Evolutionary conservation across 2,797 vertebrate species (phyloP).

Genomic region (Artibeus jamaicensis): DNA sequence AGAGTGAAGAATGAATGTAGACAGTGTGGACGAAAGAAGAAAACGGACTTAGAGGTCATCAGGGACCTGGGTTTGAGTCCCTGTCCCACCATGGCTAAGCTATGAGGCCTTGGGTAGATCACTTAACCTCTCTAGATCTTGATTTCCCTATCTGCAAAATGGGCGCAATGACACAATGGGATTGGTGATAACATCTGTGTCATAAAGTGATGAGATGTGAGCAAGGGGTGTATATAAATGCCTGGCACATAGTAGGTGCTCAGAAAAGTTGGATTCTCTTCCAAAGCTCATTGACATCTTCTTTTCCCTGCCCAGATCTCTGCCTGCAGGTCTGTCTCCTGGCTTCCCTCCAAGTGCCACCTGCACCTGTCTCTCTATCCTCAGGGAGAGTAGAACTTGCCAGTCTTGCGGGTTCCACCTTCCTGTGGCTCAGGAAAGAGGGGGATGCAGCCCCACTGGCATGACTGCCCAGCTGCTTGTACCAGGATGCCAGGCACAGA

Average conservation of each 20-base stretch:
- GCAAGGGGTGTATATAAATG: not conserved
- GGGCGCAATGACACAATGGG: not conserved
- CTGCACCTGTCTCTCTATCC: not conserved
- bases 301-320: not conserved
- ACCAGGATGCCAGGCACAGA: not conserved
- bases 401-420: not conserved
- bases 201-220: not conserved
- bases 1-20: not conserved
- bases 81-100: not conserved
- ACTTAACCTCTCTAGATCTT: not conserved
- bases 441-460: fast-evolving
- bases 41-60: not conserved
- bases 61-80: not conserved
- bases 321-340: not conserved
- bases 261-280: not conserved
- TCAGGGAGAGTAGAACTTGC: not conserved
- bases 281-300: not conserved
- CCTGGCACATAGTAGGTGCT: not conserved
- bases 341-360: not conserved
- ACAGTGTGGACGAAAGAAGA: not conserved
- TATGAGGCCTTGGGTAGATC: not conserved
- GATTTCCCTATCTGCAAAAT: not conserved
- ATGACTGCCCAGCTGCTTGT: not conserved
- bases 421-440: not conserved
- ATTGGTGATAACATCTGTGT: not conserved